Percentiles rank a stretch among this genome's conserved stretches.
Conservation (phyloP, 2,797 vertebrate genomes). For the Octomys mimax region DNA sequence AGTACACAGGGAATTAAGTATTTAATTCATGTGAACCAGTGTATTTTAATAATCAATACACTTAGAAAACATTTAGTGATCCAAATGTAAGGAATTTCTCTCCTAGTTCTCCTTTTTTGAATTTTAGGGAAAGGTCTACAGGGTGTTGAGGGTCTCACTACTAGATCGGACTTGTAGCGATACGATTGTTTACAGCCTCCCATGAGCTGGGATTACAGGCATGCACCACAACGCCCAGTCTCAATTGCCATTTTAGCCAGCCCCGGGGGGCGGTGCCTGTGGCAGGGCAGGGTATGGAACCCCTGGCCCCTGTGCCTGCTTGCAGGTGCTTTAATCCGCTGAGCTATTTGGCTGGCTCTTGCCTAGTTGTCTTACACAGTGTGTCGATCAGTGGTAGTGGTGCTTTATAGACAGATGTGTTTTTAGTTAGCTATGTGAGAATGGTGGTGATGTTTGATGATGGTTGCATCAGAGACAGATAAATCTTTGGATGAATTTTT, state of each 20-base stretch:
- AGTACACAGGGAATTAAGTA: neutral
- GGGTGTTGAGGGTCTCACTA: too few species aligned
- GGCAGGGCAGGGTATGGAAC: too few species aligned
- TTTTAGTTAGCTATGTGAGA: neutral
- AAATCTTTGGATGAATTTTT: neutral
- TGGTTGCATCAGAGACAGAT: neutral
- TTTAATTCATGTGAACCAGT: neutral
- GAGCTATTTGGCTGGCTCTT: too few species aligned
- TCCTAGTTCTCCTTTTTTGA: neutral
- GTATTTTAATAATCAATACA: neutral
- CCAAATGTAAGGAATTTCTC: neutral
- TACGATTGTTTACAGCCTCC: too few species aligned
- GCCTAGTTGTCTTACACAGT: neutral
- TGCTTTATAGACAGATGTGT: neutral
- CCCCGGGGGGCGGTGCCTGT: too few species aligned
- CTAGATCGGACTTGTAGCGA: too few species aligned
- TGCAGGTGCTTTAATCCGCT: too few species aligned
- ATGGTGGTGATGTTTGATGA: neutral
- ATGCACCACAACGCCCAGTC: too few species aligned
- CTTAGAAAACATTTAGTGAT: neutral
- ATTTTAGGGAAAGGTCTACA: too few species aligned
- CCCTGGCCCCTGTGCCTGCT: too few species aligned
- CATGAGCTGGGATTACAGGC: too few species aligned
- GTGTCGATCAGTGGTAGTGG: neutral
- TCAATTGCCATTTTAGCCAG: too few species aligned